Evolutionary conservation across 1,140 invertebrate species (phyloP).

Genomic region (Ips nitidus): DNA sequence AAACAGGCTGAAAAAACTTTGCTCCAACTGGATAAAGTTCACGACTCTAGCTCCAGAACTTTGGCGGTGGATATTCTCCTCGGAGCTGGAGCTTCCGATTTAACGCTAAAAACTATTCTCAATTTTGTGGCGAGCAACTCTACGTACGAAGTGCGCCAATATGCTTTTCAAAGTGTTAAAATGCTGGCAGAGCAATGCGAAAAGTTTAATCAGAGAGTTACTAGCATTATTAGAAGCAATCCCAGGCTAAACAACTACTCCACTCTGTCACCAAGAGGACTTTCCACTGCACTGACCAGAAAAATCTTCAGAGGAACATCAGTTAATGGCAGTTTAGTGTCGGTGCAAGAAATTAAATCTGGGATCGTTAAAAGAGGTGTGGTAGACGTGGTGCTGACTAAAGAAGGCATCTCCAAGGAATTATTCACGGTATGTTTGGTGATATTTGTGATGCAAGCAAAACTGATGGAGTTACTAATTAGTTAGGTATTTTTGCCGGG

Average conservation of each 20-base stretch:
- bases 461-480: neutral
- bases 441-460: slow-evolving; percentile 1
- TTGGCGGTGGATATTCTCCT: slow-evolving; percentile 74
- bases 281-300: slow-evolving; percentile 71
- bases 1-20: slow-evolving; percentile 61
- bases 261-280: slow-evolving; percentile 64
- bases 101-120: slow-evolving; percentile 59
- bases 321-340: slow-evolving; percentile 70
- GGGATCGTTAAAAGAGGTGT: slow-evolving; percentile 75
- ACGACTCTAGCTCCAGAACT: slow-evolving; percentile 72
- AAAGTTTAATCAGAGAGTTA: slow-evolving; percentile 54
- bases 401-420: slow-evolving; percentile 55
- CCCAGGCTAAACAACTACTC: slow-evolving; percentile 67
- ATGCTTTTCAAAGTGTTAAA: slow-evolving; percentile 63
- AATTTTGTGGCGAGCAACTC: slow-evolving; percentile 59
- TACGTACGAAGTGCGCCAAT: slow-evolving; percentile 68
- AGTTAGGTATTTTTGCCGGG: slow-evolving; percentile 76
- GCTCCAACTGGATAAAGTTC: slow-evolving; percentile 62
- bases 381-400: slow-evolving; percentile 70
- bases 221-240: slow-evolving; percentile 51
- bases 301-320: slow-evolving; percentile 60
- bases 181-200: slow-evolving; percentile 60
- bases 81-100: slow-evolving; percentile 57
- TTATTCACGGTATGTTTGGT: slow-evolving; percentile 54
- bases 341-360: slow-evolving; percentile 72